A percentile compares a stretch with the other conserved stretches of the same genome.
phyloP scores from a whole-genome alignment of 2,888 invertebrate species.

The Drosophila koepferae region DNA sequence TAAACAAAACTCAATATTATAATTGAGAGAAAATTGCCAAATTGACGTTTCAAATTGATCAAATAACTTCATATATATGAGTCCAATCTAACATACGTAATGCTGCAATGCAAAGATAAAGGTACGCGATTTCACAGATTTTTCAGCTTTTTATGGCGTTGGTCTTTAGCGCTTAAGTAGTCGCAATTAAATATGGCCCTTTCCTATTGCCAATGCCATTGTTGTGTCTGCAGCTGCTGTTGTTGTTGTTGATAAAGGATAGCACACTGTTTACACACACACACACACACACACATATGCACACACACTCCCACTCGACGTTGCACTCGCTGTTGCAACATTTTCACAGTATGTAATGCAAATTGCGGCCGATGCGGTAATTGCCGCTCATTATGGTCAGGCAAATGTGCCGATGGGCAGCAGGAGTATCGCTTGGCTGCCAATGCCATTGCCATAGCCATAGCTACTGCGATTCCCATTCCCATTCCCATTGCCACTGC shows the following conservation, averaged over 20 bases:
- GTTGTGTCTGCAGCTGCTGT: conserved; percentile 53
- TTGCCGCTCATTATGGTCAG: conserved; percentile 79
- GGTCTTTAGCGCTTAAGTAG: conserved; percentile 67
- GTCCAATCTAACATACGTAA: not conserved
- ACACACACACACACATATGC: not conserved
- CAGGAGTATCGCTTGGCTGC: not conserved
- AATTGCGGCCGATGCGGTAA: conserved; percentile 79
- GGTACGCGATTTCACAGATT: conserved; percentile 7
- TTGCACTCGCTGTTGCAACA: conserved; percentile 49
- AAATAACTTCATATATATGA: too few relatives aligned
- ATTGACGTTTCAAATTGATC: too few relatives aligned
- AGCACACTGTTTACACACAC: conserved; percentile 66
- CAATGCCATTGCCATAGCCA: not conserved
- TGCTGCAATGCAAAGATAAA: not conserved
- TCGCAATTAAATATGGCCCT: conserved; percentile 64
- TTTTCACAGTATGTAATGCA: conserved; percentile 77
- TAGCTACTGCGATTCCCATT: not conserved
- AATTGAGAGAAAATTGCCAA: too few relatives aligned
- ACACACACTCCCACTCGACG: not conserved
- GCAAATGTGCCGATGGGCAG: conserved; percentile 61
- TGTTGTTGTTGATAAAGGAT: conserved; percentile 74
- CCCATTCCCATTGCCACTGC: conserved; percentile 9
- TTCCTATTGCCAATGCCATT: conserved; percentile 52
- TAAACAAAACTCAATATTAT: too few relatives aligned
- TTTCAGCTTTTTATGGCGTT: conserved; percentile 33